Percentiles rank a stretch among this genome's conserved stretches.
phyloP scores from a whole-genome alignment of 2,888 invertebrate genomes.

The Cantharis lateralis region DNA sequence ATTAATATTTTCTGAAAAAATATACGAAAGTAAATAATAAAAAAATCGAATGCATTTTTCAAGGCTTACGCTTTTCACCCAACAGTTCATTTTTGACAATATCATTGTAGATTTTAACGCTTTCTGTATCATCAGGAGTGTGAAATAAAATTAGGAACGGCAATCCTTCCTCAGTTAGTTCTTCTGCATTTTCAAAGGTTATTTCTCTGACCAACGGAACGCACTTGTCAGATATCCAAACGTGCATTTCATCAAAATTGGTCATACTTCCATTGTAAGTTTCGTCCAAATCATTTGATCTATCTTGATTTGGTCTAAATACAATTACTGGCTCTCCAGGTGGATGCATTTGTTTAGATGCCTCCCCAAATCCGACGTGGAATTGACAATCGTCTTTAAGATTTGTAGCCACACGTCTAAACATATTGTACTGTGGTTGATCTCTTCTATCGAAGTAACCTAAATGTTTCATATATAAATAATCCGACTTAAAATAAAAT shows the following conservation, averaged over 20 bases:
- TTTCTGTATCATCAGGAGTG: conserved; percentile 77
- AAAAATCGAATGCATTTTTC: not conserved
- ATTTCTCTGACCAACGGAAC: conserved; percentile 97
- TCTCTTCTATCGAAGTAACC: conserved; percentile 81
- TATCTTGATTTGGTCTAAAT: conserved; percentile 79
- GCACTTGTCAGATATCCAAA: conserved; percentile 92
- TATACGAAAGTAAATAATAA: too few relatives aligned
- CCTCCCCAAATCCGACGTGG: conserved; percentile 87
- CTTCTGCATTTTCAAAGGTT: conserved; percentile 99
- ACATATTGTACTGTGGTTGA: conserved; percentile 78
- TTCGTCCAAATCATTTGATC: conserved; percentile 82
- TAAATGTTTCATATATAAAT: conserved; percentile 30
- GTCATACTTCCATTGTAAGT: conserved; percentile 76
- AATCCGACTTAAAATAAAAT: not conserved
- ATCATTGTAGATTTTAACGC: conserved; percentile 84
- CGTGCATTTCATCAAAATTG: conserved; percentile 82
- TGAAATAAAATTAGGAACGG: conserved; percentile 98
- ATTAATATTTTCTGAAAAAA: conserved; percentile 82
- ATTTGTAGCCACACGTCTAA: conserved; percentile 81
- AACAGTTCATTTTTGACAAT: conserved; percentile 77
- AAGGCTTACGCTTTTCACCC: conserved; percentile 86
- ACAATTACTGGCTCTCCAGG: conserved; percentile 81
- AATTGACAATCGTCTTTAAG: conserved; percentile 96
- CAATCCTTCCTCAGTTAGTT: conserved; percentile 96
- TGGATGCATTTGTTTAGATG: conserved; percentile 83